phyloP scores from a whole-genome alignment of 2,797 vertebrate species.

The Poecilia gillii region DNA sequence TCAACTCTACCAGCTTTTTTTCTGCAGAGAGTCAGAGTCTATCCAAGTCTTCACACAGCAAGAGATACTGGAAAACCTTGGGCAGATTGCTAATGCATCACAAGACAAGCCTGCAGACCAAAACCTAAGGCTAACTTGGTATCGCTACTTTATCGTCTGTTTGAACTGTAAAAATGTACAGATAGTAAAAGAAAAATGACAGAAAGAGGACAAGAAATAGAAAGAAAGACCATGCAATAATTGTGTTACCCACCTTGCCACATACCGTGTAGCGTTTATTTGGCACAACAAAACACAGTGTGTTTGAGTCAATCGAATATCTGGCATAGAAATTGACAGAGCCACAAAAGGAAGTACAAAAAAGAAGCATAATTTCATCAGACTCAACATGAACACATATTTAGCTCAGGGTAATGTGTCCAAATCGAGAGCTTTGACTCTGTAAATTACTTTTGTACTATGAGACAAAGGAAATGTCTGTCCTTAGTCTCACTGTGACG shows the following conservation, averaged over 20 bases:
- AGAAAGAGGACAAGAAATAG: background rate
- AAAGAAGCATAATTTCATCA: background rate
- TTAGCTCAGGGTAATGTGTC: background rate
- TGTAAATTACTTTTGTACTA: conserved; percentile 27
- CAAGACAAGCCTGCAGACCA: background rate
- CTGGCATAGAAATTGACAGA: background rate
- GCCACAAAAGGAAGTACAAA: background rate
- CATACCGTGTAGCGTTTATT: background rate
- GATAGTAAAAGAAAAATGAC: background rate
- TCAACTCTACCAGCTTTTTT: background rate
- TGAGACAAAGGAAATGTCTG: conserved; percentile 15
- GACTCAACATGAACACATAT: background rate
- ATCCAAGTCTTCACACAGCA: conserved; percentile 1
- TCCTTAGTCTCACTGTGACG: conserved; percentile 29
- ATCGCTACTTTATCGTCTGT: background rate
- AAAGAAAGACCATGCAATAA: background rate
- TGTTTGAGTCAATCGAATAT: background rate
- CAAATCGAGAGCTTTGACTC: conserved; percentile 11
- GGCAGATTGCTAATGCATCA: background rate
- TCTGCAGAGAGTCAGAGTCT: background rate
- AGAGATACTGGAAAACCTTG: background rate
- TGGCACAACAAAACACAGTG: background rate
- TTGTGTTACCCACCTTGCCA: background rate
- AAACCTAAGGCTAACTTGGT: background rate
- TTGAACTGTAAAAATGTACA: background rate